Evolutionary conservation across 2,888 invertebrate species (phyloP), one percentile per base, ranked within the genome.

Genomic region (Sturmia bella): DNA sequence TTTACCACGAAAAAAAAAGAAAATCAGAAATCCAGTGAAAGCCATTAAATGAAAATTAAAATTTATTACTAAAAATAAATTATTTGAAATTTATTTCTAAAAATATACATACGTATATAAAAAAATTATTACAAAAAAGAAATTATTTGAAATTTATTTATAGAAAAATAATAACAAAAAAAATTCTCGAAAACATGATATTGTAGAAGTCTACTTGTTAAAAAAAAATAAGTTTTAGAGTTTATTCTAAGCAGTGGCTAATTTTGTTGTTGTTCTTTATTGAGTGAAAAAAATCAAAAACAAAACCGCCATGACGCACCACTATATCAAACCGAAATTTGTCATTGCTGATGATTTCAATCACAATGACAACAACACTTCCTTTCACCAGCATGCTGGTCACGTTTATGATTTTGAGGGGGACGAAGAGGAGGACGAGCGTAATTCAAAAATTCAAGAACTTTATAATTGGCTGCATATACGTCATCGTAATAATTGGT

Each of bases 401-500:
- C 76, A 75, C 11, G 68, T 72, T 12, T 82, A 84, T 12, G 83
- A 84, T 11, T 84, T 81, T 41, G 85, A 86, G 3, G 59, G 82
- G 50, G 78, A 69, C 3, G 85, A 84, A 1, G 85, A 84, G 0
- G 85, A 84, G 39, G 86, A 61, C 27, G 87, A 89, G 15, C 85
- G 87, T 0, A 85, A 86, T 12, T 84, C 86, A 0, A 89, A 87
- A 84, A 77, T 88, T 13, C 87, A 87, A 84, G 89, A 89, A 15
- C 84, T 89, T 5, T 83, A 87, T 39, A 85, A 85, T 50, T 89
- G 88, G 88, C 83, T 89, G 72, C 87, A 89, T 69, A 84, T 86
- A 41, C 86, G 87, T 1, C 85, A 86, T 43, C 74, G 76, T 6
- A 74, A 81, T 27, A 85, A 84, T 48, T 75, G 85, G 90, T 90